Base-by-base conservation (phyloP, 2,888 invertebrate species). In the Plemyria rubiginata region DNA sequence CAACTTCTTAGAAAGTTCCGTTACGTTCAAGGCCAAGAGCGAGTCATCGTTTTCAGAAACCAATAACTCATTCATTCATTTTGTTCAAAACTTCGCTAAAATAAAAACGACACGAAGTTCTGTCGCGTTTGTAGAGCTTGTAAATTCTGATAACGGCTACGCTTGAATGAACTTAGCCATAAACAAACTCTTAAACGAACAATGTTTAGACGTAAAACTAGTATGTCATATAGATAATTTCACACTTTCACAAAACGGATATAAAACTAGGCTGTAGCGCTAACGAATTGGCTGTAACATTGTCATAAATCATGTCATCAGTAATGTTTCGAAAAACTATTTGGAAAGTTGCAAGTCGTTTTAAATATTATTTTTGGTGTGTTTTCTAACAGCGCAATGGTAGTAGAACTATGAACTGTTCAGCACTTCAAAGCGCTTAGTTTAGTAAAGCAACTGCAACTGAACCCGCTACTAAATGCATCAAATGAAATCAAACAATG, bases 181-280 rank as follows among this genome's bases (percentile, higher is more conserved):
- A 41, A 49, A 52, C n/a, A 22, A 52, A 52, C 5, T 16, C 9
- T 58, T 32, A 54, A 51, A 36, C 13, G 43, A 49, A 63, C 51
- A 54, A 40, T 52, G 28, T 55, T 45, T n/a, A 3, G 15, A 40
- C 22, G 48, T 38, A 51, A 54, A 61, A 58, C 46, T 43, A 57
- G 49, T 41, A 43, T 57, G 50, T 57, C 57, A 57, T 62, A 50
- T 40, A 60, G 56, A 60, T 60, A 57, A 60, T 52, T 50, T 41
- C 50, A 60, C 41, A 54, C 62, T 66, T 66, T 62, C 66, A 62
- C 62, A 60, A 54, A 48, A 29, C 62, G 69, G 68, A 74, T 71
- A 65, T 56, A 57, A 62, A 67, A 65, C 13, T 52, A 2, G 1
- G 22, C 22, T 22, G 22, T 22, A 22, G 22, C 22, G 3, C 22